phyloP scores from a whole-genome alignment of 2,113 vertebrate species.

The Hyperopisus bebe region DNA sequence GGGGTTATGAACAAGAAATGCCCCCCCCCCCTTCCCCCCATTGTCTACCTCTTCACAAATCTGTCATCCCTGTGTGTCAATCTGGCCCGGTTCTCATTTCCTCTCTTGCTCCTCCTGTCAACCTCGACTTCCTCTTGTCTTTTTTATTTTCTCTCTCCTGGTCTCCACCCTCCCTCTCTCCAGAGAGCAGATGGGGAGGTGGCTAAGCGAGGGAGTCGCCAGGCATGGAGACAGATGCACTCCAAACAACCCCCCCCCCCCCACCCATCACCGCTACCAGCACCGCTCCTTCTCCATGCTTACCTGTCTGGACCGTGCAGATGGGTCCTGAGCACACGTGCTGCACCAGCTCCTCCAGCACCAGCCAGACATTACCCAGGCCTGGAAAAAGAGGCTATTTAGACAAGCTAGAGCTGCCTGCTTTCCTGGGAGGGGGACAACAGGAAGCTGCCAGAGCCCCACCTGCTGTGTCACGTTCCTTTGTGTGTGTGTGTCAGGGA shows the following conservation, averaged over 20 bases:
- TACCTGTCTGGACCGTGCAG: conserved; percentile 61
- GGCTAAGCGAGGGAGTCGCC: conserved; percentile 55
- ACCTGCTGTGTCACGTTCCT: not conserved
- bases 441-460: conserved; percentile 29
- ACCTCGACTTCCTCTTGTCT: conserved; percentile 25
- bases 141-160: conserved; percentile 40
- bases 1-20: conserved; percentile 2
- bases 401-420: conserved; percentile 49
- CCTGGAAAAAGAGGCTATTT: conserved; percentile 63
- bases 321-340: conserved; percentile 48
- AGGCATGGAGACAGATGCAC: conserved; percentile 59
- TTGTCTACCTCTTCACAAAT: conserved; percentile 10
- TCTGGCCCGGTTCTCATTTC: conserved; percentile 43
- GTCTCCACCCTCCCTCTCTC: conserved; percentile 41
- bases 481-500: conserved; percentile 15
- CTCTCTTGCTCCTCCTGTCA: conserved; percentile 33
- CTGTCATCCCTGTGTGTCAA: conserved; percentile 29
- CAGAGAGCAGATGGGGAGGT: conserved; percentile 58
- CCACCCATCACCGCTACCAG: not conserved
- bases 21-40: not conserved
- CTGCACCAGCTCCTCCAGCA: conserved; percentile 56
- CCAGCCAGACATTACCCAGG: conserved; percentile 50
- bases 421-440: conserved; percentile 29
- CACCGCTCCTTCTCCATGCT: conserved; percentile 37
- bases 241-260: conserved; percentile 1